phyloP scores from a whole-genome alignment of 2,113 vertebrate species.

The Centropristis striata region DNA sequence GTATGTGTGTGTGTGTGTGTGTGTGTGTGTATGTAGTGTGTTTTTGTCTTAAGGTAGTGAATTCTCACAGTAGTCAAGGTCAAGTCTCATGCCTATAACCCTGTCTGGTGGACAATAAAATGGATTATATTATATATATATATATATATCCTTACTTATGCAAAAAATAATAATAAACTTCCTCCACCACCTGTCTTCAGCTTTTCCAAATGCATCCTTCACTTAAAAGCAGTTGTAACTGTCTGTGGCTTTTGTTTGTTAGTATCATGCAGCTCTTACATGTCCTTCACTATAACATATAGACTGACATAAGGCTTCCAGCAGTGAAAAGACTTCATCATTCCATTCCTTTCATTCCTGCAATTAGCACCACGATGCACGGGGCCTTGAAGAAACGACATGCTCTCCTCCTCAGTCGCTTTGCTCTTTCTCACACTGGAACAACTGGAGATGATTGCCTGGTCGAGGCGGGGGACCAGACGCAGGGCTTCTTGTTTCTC shows the following conservation, averaged over 20 bases:
- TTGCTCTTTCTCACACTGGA: conserved; percentile 61
- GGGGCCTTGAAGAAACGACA: conserved; percentile 32
- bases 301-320: conserved; percentile 21
- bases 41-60: background rate
- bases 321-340: conserved; percentile 16
- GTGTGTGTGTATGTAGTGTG: too few species aligned
- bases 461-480: conserved; percentile 28
- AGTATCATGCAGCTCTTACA: too few species aligned
- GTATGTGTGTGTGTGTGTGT: too few species aligned
- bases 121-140: background rate
- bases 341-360: conserved; percentile 79
- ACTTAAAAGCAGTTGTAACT: background rate
- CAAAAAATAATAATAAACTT: background rate
- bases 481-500: conserved; percentile 40
- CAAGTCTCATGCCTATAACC: background rate
- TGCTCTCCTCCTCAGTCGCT: conserved; percentile 30
- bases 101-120: background rate
- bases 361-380: conserved; percentile 71
- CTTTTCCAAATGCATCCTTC: background rate
- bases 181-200: background rate
- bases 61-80: background rate
- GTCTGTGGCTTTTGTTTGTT: conserved; percentile 13
- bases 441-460: conserved; percentile 49
- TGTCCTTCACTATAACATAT: background rate
- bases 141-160: too few species aligned